phyloP scores from a whole-genome alignment of 1,140 invertebrate genomes.

The roundworm (Caenorhabditis elegans) region DNA sequence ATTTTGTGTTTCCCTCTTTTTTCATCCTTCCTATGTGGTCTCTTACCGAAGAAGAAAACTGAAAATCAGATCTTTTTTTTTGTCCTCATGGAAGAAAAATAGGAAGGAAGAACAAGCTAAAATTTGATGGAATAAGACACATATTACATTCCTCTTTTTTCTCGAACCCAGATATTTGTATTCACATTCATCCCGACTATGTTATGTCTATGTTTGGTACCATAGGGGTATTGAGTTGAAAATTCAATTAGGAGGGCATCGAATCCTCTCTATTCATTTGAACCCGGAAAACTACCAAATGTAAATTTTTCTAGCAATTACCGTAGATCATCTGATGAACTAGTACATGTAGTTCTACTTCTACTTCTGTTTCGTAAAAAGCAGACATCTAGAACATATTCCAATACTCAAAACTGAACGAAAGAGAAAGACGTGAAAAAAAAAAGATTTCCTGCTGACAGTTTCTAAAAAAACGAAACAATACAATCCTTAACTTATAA shows the following conservation, averaged over 20 bases:
- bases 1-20: not conserved
- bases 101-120: not conserved
- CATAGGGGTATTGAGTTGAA: not conserved
- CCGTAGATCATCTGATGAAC: no score
- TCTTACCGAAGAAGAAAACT: not conserved
- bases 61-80: not conserved
- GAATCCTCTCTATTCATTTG: not conserved
- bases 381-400: no score
- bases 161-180: not conserved
- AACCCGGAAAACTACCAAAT: not conserved
- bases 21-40: not conserved
- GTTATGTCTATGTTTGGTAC: not conserved
- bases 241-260: slow-evolving; percentile 5
- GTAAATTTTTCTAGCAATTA: not conserved
- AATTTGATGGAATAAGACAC: not conserved
- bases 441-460: not conserved
- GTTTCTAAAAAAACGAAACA: no score
- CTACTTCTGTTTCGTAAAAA: no score
- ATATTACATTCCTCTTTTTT: not conserved
- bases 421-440: no score
- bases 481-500: no score
- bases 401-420: no score
- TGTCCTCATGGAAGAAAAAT: no score
- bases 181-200: not conserved
- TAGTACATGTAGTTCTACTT: no score